Percentiles rank a stretch among this genome's conserved stretches.
These are phyloP conservation scores for Zaprionus ghesquierei DNA, from an alignment of 1,140 invertebrate species.

Conservation along the genomic window DNA sequence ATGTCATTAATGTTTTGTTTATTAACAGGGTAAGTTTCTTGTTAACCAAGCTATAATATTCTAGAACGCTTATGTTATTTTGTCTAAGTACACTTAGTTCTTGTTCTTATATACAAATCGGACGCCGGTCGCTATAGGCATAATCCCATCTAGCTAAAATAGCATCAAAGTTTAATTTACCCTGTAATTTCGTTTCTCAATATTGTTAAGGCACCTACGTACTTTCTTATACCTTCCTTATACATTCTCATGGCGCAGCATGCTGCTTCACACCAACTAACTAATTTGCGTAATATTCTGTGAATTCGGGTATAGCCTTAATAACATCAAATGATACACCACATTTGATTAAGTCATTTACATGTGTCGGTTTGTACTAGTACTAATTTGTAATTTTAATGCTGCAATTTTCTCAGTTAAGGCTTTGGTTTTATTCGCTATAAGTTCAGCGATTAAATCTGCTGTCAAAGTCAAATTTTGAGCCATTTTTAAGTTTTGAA, in stretches of 20 bases:
- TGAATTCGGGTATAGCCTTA: background rate
- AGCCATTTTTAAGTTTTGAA: background rate
- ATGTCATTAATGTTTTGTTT: conserved; percentile 28
- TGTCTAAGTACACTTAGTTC: conserved; percentile 1
- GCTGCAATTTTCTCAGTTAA: background rate
- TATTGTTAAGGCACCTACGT: background rate
- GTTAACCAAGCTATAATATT: conserved; percentile 12
- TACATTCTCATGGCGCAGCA: background rate
- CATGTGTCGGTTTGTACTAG: background rate
- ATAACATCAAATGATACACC: background rate
- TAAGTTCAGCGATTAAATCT: background rate
- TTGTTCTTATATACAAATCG: background rate
- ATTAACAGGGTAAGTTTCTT: conserved; percentile 16
- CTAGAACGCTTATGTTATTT: background rate
- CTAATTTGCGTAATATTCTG: background rate
- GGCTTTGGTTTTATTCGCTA: background rate
- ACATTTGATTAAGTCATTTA: background rate
- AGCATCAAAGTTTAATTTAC: too few relatives aligned
- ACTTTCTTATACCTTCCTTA: background rate
- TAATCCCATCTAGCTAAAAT: too few relatives aligned
- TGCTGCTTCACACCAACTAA: background rate
- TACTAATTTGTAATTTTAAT: background rate
- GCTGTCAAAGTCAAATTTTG: background rate
- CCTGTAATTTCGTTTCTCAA: background rate
- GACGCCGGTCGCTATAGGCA: background rate